These are phyloP conservation scores for Merops nubicus DNA, from an alignment of 2,113 vertebrate species.

Conservation along the genomic window DNA sequence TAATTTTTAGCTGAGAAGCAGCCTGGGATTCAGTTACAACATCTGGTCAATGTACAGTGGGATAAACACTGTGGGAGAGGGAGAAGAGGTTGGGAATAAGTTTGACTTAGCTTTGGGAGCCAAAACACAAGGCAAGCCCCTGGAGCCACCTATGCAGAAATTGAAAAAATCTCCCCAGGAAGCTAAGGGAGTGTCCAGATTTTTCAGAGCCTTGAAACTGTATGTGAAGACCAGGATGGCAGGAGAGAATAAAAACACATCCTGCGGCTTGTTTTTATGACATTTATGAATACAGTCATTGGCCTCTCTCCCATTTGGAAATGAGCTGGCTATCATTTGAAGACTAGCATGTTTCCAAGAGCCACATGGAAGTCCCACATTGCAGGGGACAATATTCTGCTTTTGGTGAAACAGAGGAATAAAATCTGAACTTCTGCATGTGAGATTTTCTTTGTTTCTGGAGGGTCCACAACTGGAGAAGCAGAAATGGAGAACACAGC, in stretches of 20 bases:
- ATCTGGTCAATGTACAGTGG: not conserved
- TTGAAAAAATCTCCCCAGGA: not conserved
- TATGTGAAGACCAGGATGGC: not conserved
- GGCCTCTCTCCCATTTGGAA: not conserved
- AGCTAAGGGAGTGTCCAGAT: not conserved
- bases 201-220: not conserved
- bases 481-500: not conserved
- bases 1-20: not conserved
- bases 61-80: not conserved
- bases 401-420: not conserved
- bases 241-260: slow-evolving; percentile 4
- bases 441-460: not conserved
- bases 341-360: not conserved
- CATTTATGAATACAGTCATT: slow-evolving; percentile 14
- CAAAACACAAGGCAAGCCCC: not conserved
- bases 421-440: not conserved
- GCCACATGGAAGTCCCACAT: not conserved
- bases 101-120: not conserved
- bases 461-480: not conserved
- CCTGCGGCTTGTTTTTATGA: slow-evolving; percentile 23
- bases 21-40: not conserved
- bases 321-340: not conserved
- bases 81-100: not conserved
- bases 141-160: not conserved
- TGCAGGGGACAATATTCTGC: not conserved